Percentiles rank a stretch among this genome's conserved stretches.
Evolutionary conservation across 2,888 invertebrate species (phyloP).

Genomic region (Salpingus planirostris): DNA sequence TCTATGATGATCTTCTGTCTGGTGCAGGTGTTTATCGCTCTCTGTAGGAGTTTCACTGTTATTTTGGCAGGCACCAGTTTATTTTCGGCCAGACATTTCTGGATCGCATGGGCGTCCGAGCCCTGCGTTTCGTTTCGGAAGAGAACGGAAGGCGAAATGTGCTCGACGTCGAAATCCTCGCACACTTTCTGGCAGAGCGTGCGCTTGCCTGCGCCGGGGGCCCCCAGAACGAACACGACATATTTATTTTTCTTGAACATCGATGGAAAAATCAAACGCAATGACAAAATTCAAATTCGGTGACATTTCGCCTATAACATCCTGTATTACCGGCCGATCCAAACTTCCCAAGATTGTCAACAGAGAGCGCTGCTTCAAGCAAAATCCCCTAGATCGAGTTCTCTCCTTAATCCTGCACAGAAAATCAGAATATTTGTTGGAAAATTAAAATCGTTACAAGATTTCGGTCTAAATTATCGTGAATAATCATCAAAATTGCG

Average conservation of each 20-base stretch:
- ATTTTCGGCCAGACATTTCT: slow-evolving; percentile 77
- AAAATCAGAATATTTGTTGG: too few relatives aligned
- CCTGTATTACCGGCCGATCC: too few relatives aligned
- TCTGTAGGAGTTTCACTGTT: slow-evolving; percentile 80
- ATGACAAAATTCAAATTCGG: slow-evolving; percentile 4
- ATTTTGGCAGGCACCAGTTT: slow-evolving; percentile 93
- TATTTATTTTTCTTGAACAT: too few relatives aligned
- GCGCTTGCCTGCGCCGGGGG: slow-evolving; percentile 96
- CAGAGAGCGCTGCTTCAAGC: too few relatives aligned
- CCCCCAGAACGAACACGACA: slow-evolving; percentile 93
- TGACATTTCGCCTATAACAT: too few relatives aligned
- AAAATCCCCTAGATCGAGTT: too few relatives aligned
- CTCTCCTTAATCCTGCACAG: too few relatives aligned
- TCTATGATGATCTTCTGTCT: slow-evolving; percentile 76
- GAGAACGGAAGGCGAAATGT: slow-evolving; percentile 80
- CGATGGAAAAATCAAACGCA: too few relatives aligned
- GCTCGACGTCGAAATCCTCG: slow-evolving; percentile 39
- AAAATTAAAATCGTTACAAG: too few relatives aligned
- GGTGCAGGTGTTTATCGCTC: slow-evolving; percentile 57
- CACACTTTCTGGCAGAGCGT: slow-evolving; percentile 87
- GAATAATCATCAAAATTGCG: too few relatives aligned
- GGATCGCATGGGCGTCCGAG: slow-evolving; percentile 75
- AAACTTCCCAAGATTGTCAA: too few relatives aligned
- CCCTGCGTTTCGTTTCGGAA: slow-evolving; percentile 76
- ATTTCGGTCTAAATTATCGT: too few relatives aligned